Base-by-base conservation (phyloP, 2,113 vertebrate genomes). In the Physeter macrocephalus region DNA sequence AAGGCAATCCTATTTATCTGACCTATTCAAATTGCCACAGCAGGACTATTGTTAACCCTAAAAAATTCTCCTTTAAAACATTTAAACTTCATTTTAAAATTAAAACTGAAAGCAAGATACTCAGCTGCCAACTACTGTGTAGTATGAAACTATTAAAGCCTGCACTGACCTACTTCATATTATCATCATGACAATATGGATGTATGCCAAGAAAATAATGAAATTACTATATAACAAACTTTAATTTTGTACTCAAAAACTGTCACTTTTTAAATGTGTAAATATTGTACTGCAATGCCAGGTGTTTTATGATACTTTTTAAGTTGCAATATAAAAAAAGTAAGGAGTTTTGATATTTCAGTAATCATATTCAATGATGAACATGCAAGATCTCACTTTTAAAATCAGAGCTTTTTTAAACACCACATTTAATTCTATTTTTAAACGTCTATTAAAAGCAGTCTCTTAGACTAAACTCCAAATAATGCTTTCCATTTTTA, bases 51-150 rank as follows among this genome's bases (percentile, higher is more conserved):
- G 41, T 78, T 77, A 96, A 96, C 59, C 12, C n/a, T 86, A 96
- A 95, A 96, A 92, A 66, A 36, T 87, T 39, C 81, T 95, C 36
- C 71, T 92, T 96, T 82, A 91, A 98, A 95, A 94, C 69, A 96
- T 57, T 95, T 72, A 95, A 80, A 84, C 11, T 95, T 77, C 43
- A 95, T 87, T 87, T 97, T 93, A 95, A 97, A 97, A 97, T 96
- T 89, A 97, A 96, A 97, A 95, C 77, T 94, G 90, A 95, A 98
- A 98, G 89, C 75, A 94, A 97, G 75, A 81, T 49, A 93, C n/a
- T 77, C 66, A 92, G 75, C 61, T 93, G 95, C 62, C 95, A 94
- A 82, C 54, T 78, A 88, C 34, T 67, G 82, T 97, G 27, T 9
- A 97, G 80, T 17, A 97, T 91, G 88, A 98, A 83, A 97, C 81